phyloP scores from a whole-genome alignment of 2,797 vertebrate genomes.

The Urocyon cinereoargenteus region DNA sequence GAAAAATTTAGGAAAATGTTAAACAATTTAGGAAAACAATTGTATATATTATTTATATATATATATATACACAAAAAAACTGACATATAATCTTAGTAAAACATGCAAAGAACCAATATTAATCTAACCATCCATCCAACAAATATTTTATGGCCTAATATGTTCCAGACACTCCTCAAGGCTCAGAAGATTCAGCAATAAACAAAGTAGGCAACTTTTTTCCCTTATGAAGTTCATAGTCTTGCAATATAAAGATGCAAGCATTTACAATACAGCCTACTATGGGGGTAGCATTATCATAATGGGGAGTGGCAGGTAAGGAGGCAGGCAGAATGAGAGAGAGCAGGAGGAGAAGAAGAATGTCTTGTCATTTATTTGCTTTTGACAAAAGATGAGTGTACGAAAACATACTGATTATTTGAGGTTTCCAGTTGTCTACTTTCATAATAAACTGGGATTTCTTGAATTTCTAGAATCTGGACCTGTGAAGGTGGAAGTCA shows the following conservation, averaged over 20 bases:
- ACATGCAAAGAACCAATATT: neutral
- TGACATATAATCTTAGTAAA: neutral
- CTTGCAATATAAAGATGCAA: neutral
- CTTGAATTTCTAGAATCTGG: neutral
- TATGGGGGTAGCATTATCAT: neutral
- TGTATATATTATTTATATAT: too few relatives aligned
- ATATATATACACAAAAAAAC: too few relatives aligned
- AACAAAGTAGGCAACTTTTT: neutral
- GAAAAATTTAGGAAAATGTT: neutral
- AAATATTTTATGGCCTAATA: neutral
- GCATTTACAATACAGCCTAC: neutral
- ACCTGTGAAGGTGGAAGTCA: conserved; percentile 2
- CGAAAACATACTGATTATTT: neutral
- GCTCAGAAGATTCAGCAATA: neutral
- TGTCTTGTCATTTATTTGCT: neutral
- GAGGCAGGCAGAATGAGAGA: neutral
- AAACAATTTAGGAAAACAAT: too few relatives aligned
- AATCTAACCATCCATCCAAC: neutral
- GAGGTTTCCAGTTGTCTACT: neutral
- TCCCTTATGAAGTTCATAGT: neutral
- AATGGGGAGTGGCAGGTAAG: neutral
- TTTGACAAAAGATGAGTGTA: neutral
- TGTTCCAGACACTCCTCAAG: neutral
- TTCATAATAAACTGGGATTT: neutral
- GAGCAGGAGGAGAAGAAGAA: neutral